A percentile compares a stretch with the other conserved stretches of the same genome.
Conservation (phyloP, 2,113 vertebrate species). For the Edolisoma coerulescens region DNA sequence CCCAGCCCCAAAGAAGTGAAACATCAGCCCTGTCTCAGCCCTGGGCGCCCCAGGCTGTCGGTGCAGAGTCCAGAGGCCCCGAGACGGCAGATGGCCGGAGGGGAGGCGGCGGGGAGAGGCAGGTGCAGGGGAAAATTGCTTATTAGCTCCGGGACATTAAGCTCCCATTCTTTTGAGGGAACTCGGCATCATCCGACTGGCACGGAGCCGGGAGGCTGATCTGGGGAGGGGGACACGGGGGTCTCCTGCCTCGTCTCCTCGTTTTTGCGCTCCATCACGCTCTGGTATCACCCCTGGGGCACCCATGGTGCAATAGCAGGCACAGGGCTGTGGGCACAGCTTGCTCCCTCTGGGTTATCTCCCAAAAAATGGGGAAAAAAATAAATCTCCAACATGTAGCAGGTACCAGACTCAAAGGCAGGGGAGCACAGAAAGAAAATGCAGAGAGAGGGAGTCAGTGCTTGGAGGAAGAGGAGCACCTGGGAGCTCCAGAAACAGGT, state of each 20-base stretch:
- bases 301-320: neutral
- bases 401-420: neutral
- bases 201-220: neutral
- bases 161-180: constrained; percentile 35
- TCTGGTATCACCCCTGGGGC: rapidly evolving
- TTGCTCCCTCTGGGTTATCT: neutral
- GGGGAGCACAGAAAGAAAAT: neutral
- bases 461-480: neutral
- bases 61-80: neutral
- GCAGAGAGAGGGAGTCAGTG: neutral
- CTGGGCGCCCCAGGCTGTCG: neutral
- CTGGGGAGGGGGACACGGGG: neutral
- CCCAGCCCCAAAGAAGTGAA: neutral
- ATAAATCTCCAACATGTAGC: rapidly evolving
- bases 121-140: constrained; percentile 64
- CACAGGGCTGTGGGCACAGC: neutral
- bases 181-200: neutral
- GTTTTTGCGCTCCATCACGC: neutral
- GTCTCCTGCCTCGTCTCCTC: neutral
- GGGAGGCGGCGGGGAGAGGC: neutral
- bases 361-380: rapidly evolving
- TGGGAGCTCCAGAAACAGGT: neutral
- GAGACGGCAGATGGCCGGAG: constrained; percentile 64
- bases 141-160: constrained; percentile 53
- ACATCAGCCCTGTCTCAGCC: rapidly evolving